These are phyloP conservation scores for Watsonalla cultraria DNA, from an alignment of 2,888 invertebrate genomes.

Conservation along the genomic window DNA sequence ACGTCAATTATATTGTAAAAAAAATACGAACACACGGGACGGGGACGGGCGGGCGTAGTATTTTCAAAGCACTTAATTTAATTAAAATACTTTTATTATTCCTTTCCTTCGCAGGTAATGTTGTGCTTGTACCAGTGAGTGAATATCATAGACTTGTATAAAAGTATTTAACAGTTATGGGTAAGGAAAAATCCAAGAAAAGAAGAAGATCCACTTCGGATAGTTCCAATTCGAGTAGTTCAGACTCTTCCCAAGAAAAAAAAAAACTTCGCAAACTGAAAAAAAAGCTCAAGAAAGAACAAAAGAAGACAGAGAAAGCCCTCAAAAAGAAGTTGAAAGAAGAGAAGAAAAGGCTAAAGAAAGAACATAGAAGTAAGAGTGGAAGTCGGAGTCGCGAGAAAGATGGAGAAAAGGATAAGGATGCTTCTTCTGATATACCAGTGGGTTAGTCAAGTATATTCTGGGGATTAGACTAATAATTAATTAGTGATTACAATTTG, in stretches of 20 bases:
- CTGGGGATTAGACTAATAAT: background rate
- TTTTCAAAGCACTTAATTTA: no score
- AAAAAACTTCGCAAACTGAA: conserved; percentile 75
- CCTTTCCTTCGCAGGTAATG: no score
- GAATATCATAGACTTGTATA: no score
- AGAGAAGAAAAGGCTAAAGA: conserved; percentile 60
- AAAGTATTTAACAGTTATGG: conserved; percentile 36
- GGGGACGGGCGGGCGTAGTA: no score
- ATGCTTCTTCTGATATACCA: conserved; percentile 60
- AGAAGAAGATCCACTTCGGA: conserved; percentile 44
- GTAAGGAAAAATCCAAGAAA: conserved; percentile 66
- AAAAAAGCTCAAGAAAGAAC: conserved; percentile 76
- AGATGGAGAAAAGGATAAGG: conserved; percentile 27
- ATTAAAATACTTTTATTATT: no score
- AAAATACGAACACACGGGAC: no score
- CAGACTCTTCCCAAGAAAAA: conserved; percentile 68
- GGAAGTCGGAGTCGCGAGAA: conserved; percentile 36
- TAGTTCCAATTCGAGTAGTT: conserved; percentile 60
- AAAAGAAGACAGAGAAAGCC: conserved; percentile 72
- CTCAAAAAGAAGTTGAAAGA: conserved; percentile 74
- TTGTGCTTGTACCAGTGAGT: no score
- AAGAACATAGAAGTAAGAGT: conserved; percentile 42
- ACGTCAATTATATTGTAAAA: no score
- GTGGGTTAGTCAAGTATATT: conserved; percentile 38
- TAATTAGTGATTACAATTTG: no score